phyloP scores from a whole-genome alignment of 2,113 vertebrate species.

The Serilophus lunatus region DNA sequence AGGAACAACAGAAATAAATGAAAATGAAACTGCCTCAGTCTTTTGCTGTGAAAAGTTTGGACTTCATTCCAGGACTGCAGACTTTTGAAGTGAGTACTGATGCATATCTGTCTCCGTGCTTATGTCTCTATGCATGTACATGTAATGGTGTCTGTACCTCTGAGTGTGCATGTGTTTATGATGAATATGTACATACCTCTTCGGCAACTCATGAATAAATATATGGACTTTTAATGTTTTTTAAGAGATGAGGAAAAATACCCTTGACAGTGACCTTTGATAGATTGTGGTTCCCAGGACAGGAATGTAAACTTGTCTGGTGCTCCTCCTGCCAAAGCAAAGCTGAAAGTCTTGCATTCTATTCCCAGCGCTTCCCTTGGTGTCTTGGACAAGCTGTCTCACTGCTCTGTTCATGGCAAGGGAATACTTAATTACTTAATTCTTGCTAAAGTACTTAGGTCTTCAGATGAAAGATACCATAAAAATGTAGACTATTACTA shows the following conservation, averaged over 20 bases:
- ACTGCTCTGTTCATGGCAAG: background rate
- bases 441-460: slow-evolving; percentile 7
- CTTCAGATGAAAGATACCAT: slow-evolving; percentile 23
- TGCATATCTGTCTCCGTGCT: accelerated
- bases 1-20: background rate
- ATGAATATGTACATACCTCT: background rate
- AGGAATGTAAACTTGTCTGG: background rate
- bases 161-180: background rate
- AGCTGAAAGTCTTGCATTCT: background rate
- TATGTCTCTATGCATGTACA: accelerated
- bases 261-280: background rate
- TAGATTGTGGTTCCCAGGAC: background rate
- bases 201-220: background rate
- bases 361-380: background rate
- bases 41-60: background rate
- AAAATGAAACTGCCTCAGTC: background rate
- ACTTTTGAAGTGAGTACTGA: background rate
- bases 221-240: background rate
- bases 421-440: slow-evolving; percentile 22
- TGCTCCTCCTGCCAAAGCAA: background rate
- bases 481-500: slow-evolving; percentile 13
- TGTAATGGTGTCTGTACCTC: background rate
- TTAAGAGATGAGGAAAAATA: background rate
- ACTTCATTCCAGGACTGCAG: background rate
- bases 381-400: background rate